Conservation (phyloP, 1,140 invertebrate genomes). For the Holotrichia oblita region DNA sequence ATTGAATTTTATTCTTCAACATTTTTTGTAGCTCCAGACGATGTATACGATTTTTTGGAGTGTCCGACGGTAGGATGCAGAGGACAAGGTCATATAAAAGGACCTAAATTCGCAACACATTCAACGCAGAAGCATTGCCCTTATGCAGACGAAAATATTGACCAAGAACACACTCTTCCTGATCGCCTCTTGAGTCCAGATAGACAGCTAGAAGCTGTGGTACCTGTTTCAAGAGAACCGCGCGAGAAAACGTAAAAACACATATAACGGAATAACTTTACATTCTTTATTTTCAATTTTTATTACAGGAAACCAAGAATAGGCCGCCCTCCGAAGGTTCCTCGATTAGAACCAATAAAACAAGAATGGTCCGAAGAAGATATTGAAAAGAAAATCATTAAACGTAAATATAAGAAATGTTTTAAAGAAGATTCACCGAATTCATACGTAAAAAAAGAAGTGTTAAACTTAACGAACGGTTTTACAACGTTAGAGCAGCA, state of each 20-base stretch:
- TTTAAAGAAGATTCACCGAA: constrained; percentile 27
- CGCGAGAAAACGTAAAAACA: constrained; percentile 58
- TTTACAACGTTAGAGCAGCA: constrained; percentile 48
- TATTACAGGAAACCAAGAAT: constrained; percentile 45
- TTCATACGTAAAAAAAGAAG: constrained; percentile 13
- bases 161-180: constrained; percentile 63
- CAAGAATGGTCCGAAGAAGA: constrained; percentile 40
- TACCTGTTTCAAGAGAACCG: constrained; percentile 60
- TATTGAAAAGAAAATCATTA: constrained; percentile 23
- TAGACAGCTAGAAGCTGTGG: constrained; percentile 54
- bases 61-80: constrained; percentile 82
- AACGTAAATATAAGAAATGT: constrained; percentile 29
- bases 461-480: constrained; percentile 38
- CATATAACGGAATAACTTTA: no score
- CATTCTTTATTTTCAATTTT: neutral
- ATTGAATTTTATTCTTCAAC: neutral
- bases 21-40: constrained; percentile 65
- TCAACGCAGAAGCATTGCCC: constrained; percentile 83
- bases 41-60: constrained; percentile 67
- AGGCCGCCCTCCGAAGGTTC: constrained; percentile 54
- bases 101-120: constrained; percentile 80
- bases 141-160: constrained; percentile 78
- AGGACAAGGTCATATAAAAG: constrained; percentile 81
- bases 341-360: constrained; percentile 43
- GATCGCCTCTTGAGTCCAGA: constrained; percentile 65